Conservation (phyloP, 1,140 invertebrate species). For the Drosophila equinoxialis region DNA sequence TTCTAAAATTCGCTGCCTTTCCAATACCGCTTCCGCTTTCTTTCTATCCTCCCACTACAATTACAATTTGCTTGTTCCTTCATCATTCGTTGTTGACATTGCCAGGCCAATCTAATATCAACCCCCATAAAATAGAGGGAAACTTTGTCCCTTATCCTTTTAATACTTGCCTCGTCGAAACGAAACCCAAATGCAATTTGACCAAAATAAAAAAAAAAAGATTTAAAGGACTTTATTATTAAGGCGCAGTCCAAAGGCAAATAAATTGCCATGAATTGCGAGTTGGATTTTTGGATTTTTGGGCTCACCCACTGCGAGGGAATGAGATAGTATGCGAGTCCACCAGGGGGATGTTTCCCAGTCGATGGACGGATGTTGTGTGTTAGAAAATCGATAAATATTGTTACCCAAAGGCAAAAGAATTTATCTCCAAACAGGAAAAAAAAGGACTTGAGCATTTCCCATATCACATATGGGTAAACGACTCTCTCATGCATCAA, state of each 20-base stretch:
- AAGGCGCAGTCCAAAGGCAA: slow-evolving; percentile 42
- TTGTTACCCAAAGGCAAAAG: slow-evolving; percentile 38
- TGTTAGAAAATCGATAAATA: slow-evolving; percentile 53
- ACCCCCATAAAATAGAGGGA: slow-evolving; percentile 32
- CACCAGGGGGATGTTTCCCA: slow-evolving; percentile 16
- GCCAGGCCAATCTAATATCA: slow-evolving; percentile 29
- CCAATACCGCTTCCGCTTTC: background rate
- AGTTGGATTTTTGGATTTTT: slow-evolving; percentile 4
- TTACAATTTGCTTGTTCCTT: slow-evolving; percentile 15
- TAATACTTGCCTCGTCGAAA: slow-evolving; percentile 50
- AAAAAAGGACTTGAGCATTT: slow-evolving; percentile 20
- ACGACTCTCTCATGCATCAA: slow-evolving; percentile 45
- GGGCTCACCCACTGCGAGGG: background rate
- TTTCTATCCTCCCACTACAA: background rate
- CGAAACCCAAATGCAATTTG: slow-evolving; percentile 61
- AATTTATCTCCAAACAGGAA: slow-evolving; percentile 20
- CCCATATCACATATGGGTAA: slow-evolving; percentile 18
- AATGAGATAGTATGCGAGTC: background rate
- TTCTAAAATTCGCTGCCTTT: too few relatives aligned
- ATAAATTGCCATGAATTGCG: slow-evolving; percentile 46
- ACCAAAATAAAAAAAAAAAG: slow-evolving; percentile 60
- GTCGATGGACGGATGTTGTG: background rate
- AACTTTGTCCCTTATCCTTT: slow-evolving; percentile 45
- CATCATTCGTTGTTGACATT: slow-evolving; percentile 50
- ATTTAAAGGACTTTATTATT: slow-evolving; percentile 66